Conservation (phyloP, 1,140 invertebrate genomes). For the Cydia pomonella region DNA sequence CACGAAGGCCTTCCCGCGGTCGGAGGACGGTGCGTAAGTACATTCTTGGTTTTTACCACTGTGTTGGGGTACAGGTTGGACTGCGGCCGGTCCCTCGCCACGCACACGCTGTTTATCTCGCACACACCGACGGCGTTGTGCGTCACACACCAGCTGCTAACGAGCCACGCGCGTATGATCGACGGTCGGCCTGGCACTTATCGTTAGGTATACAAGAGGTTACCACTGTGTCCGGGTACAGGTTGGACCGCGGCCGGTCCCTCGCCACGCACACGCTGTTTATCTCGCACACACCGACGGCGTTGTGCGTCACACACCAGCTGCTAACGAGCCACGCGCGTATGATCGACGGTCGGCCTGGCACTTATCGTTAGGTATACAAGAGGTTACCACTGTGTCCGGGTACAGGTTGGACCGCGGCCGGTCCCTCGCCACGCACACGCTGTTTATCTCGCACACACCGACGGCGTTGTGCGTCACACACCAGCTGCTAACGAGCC, state of each 20-base stretch:
- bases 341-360: slow-evolving; percentile 35
- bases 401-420: slow-evolving; percentile 64
- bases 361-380: slow-evolving; percentile 54
- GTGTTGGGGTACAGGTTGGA: slow-evolving; percentile 62
- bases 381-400: slow-evolving; percentile 52
- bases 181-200: slow-evolving; percentile 48
- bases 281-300: slow-evolving; percentile 56
- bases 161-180: slow-evolving; percentile 53
- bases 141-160: slow-evolving; percentile 54
- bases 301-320: slow-evolving; percentile 54
- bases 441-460: slow-evolving; percentile 50
- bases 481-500: slow-evolving; percentile 53
- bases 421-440: slow-evolving; percentile 48
- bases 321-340: slow-evolving; percentile 57
- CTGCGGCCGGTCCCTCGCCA: slow-evolving; percentile 45
- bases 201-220: slow-evolving; percentile 37
- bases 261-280: slow-evolving; percentile 50
- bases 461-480: slow-evolving; percentile 57
- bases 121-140: slow-evolving; percentile 59
- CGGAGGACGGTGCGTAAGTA: too few species aligned
- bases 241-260: slow-evolving; percentile 52
- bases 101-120: slow-evolving; percentile 51
- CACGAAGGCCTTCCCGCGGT: too few species aligned
- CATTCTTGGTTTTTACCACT: too few species aligned
- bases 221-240: slow-evolving; percentile 64